These are phyloP conservation scores for Parazoanthus darwini DNA, from an alignment of 92 coral and sea anemone species.

Conservation along the genomic window DNA sequence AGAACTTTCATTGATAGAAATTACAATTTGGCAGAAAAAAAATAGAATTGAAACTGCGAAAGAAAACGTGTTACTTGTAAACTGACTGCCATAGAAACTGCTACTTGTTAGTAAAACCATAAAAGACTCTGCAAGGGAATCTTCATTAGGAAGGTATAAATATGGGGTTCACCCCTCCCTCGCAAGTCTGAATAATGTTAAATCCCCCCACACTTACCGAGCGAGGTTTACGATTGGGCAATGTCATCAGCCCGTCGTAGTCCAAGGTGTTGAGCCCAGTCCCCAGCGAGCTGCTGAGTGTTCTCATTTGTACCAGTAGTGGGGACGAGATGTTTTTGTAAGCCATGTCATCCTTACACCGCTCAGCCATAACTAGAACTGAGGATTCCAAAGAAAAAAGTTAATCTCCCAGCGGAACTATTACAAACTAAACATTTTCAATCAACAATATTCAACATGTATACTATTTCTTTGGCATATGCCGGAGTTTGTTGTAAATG, in stretches of 20 bases:
- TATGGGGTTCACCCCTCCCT: not conserved
- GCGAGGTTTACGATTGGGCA: not conserved
- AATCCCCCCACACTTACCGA: constrained; percentile 12
- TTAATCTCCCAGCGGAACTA: not conserved
- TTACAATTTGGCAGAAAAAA: too few relatives aligned
- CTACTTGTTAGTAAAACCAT: too few relatives aligned
- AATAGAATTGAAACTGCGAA: too few relatives aligned
- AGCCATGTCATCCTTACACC: constrained; percentile 44
- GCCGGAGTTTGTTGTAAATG: not conserved
- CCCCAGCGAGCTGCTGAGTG: constrained; percentile 70
- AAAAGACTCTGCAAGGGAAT: not conserved
- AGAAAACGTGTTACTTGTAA: not conserved
- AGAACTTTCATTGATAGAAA: too few relatives aligned
- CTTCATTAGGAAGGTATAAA: not conserved
- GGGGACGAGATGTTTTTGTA: constrained; percentile 55
- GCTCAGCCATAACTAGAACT: constrained; percentile 53
- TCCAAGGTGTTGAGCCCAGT: constrained; percentile 66
- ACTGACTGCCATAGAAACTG: not conserved
- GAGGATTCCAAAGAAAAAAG: not conserved
- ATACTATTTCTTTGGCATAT: not conserved
- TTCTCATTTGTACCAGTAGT: constrained; percentile 50
- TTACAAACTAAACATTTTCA: too few relatives aligned
- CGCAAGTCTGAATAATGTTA: not conserved
- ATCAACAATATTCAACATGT: not conserved
- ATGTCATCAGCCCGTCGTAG: not conserved